These are phyloP conservation scores for Meloidogyne floridensis DNA, from an alignment of 1,140 invertebrate genomes.

Conservation along the genomic window DNA sequence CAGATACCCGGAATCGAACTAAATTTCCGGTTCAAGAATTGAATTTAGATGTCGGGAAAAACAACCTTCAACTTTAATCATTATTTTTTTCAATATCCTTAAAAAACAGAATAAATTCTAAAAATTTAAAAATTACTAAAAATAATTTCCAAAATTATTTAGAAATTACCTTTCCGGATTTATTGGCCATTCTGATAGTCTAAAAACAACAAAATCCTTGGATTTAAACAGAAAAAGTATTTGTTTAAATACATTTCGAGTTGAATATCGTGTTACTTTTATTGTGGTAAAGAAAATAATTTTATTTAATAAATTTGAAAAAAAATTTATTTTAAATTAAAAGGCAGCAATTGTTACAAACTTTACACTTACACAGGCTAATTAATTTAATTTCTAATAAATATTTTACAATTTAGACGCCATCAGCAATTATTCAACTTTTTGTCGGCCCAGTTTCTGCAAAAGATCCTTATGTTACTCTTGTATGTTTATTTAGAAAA, in stretches of 20 bases:
- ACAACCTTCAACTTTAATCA: no score
- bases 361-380: constrained; percentile 49
- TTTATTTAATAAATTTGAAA: neutral
- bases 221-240: neutral
- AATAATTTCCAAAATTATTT: constrained; percentile 25
- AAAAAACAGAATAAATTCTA: neutral
- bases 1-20: no score
- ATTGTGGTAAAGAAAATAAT: constrained; percentile 31
- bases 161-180: constrained; percentile 11
- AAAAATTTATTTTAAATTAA: neutral
- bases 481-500: constrained; percentile 16
- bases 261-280: constrained; percentile 40
- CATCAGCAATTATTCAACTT: constrained; percentile 39
- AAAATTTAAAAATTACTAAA: neutral
- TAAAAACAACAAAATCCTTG: neutral
- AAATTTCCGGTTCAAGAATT: no score
- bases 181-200: neutral
- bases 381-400: neutral
- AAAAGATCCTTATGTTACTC: constrained; percentile 19
- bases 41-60: no score
- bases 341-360: constrained; percentile 45
- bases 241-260: constrained; percentile 20
- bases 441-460: constrained; percentile 22
- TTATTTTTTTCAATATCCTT: no score
- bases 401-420: constrained; percentile 30